Evolutionary conservation across 2,888 invertebrate genomes (phyloP), one percentile per base, ranked within the genome.

Genomic region (Notodonta ziczac): DNA sequence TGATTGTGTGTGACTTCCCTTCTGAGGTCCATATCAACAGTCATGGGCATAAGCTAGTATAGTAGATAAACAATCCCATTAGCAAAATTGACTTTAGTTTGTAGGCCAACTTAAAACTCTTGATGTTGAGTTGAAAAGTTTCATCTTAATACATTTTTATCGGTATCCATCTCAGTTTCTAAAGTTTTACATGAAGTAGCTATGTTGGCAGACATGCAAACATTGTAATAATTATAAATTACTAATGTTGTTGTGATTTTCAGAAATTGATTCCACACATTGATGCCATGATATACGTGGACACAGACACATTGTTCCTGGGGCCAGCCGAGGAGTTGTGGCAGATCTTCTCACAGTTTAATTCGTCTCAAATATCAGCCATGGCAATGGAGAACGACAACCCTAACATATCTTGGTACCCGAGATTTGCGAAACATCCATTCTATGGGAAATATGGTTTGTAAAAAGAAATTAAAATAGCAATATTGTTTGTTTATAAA

Each of bases 381-480:
- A 91, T 99, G 77, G 95, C 97, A 14, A 96, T 97, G 0, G 99
- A 99, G 88, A 97, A 98, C 86, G 98, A 99, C 84, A 98, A 98
- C 84, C 96, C 96, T n/a, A 97, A 97, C 83, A 96, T 97, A 55
- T 98, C 98, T 12, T 99, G 99, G 99, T 99, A 99, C 86, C 98
- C 98, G 80, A 94, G 98, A 72, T 99, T 99, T 94, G 98, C 98
- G 0, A 96, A 97, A 71, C 99, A 99, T 94, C 99, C 99, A 0
- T 99, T 96, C 86, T 98, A 98, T 94, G 98, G 98, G 63, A 95
- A 96, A 85, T 92, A 97, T 84, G 97, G 97, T 97, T 90, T 79
- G 77, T 61, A 14, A 13, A 54, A 46, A 13, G n/a, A 13, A n/a
- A n/a, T n/a, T 13, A n/a, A 24, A 24, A 24, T 24, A 24, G 24